These are phyloP conservation scores for Catharus ustulatus DNA, from an alignment of 2,797 vertebrate genomes.

Conservation along the genomic window DNA sequence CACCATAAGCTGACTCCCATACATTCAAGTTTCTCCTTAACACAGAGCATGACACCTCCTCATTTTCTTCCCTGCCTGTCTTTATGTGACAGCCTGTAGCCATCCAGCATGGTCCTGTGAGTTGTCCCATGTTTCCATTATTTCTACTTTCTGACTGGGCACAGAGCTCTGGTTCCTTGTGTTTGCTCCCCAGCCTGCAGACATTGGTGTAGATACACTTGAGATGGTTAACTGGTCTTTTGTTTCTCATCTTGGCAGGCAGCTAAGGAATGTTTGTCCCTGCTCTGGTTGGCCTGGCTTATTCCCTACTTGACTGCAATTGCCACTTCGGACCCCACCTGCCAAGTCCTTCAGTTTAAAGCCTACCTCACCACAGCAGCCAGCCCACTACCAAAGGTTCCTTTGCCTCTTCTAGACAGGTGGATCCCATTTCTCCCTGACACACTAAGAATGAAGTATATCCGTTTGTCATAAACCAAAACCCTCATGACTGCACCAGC, in stretches of 20 bases:
- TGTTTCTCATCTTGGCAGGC: background rate
- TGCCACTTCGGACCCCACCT: background rate
- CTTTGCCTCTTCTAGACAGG: background rate
- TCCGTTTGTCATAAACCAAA: background rate
- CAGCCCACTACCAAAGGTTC: background rate
- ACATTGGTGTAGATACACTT: background rate
- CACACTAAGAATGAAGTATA: background rate
- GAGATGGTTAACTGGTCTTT: background rate
- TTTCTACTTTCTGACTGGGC: background rate
- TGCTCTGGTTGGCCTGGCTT: background rate
- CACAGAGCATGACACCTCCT: background rate
- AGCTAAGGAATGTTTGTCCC: background rate
- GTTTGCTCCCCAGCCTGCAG: background rate
- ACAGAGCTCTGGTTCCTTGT: background rate
- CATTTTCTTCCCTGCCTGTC: background rate
- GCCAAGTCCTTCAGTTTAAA: background rate
- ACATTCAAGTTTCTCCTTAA: background rate
- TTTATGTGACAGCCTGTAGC: background rate
- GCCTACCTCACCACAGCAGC: rapidly evolving
- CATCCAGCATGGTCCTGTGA: background rate
- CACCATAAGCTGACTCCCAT: background rate
- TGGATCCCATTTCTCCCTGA: background rate
- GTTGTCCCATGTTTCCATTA: background rate
- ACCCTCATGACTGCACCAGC: background rate
- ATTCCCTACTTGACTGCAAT: background rate